phyloP scores from a whole-genome alignment of 2,888 invertebrate genomes.

The Melanotus villosus region DNA sequence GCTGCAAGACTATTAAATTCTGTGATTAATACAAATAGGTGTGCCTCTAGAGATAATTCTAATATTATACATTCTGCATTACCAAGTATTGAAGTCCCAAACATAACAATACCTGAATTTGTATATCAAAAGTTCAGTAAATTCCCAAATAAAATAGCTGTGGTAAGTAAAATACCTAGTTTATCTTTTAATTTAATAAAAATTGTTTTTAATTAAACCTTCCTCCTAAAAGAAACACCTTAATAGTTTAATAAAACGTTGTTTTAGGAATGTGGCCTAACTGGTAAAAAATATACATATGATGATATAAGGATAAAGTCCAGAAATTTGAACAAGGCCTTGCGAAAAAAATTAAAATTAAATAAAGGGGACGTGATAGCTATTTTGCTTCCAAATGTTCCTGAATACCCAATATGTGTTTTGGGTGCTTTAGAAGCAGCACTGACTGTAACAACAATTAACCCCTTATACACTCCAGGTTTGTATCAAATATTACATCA shows the following conservation, averaged over 20 bases:
- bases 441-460: slow-evolving; percentile 79
- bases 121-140: slow-evolving; percentile 71
- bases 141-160: slow-evolving; percentile 73
- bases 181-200: too few relatives aligned
- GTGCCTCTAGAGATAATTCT: not conserved
- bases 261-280: slow-evolving; percentile 80
- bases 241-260: not conserved
- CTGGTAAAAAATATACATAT: slow-evolving; percentile 82
- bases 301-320: slow-evolving; percentile 76
- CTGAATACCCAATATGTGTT: slow-evolving; percentile 79
- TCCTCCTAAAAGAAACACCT: too few relatives aligned
- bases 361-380: slow-evolving; percentile 78
- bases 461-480: slow-evolving; percentile 77
- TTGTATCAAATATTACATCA: slow-evolving; percentile 1
- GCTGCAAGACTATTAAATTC: not conserved
- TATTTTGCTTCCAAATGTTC: slow-evolving; percentile 81
- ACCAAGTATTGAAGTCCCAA: slow-evolving; percentile 71
- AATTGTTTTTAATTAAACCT: not conserved
- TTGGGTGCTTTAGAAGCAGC: slow-evolving; percentile 81
- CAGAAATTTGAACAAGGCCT: slow-evolving; percentile 70
- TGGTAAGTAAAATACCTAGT: slow-evolving; percentile 75
- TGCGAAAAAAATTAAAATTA: slow-evolving; percentile 77
- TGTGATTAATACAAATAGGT: not conserved
- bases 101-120: slow-evolving; percentile 71
- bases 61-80: slow-evolving; percentile 65